Evolutionary conservation across 2,888 invertebrate genomes (phyloP), one percentile per base, ranked within the genome.

Genomic region (Abscondita cerata): DNA sequence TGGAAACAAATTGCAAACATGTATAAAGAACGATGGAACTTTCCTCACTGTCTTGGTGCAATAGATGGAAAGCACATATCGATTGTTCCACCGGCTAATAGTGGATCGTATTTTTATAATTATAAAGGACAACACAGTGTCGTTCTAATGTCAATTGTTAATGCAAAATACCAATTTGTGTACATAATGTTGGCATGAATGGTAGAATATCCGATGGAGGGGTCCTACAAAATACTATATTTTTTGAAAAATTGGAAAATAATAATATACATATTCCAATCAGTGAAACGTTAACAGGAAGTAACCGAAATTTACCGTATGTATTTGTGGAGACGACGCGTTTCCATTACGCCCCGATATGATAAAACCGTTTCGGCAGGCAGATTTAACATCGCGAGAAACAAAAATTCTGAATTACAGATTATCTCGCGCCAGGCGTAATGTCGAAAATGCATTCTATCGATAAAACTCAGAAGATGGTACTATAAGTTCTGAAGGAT

Each of bases 91-190:
- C 61, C 58, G 19, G 48, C 19, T 50, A 20, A 25, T 25, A 25
- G 25, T 25, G 25, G 2, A 25, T 25, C 25, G 25, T 25, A 25
- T 25, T 25, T 25, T 25, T 25, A 25, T 25, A 25, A 25, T 25
- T 25, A 6, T 25, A 25, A 25, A 25, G 6, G 25, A 25, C 18
- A 15, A 19, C 58, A 66, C 16, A 65, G 62, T 33, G 50, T 67
- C 52, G 62, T 54, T 18, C 51, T 64, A 4, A 25, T 25, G 6
- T 2, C 25, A 25, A 25, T 25, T 25, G 25, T 25, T 25, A 25
- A 25, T 25, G 65, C 64, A 46, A 65, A 65, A 20, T 68, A 68
- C 50, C 25, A 53, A 60, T 71, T 71, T 47, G 46, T 69, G 40
- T 52, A 61, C 33, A 38, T 18, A 47, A 51, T 58, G 54, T 67